Base-by-base conservation (phyloP, 2,797 vertebrate species). In the Urophycis tenuis region DNA sequence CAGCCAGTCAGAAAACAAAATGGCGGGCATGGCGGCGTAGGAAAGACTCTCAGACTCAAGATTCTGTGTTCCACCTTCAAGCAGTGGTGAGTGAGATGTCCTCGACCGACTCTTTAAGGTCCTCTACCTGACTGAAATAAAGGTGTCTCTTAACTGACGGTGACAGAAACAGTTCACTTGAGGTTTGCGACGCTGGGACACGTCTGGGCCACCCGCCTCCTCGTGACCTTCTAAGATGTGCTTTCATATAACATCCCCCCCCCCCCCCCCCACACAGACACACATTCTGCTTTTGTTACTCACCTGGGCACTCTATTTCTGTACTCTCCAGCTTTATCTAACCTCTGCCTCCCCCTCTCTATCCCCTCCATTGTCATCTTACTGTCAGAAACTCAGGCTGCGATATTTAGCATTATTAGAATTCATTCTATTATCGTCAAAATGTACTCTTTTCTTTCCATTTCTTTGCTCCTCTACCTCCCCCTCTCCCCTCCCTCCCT, bases 151-250 rank as follows among this genome's bases (percentile, higher is more conserved):
- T n/a, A 6, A 53, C 22, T n/a, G 19, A 53, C 49, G 22, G 3
- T 49, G n/a, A 53, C 4, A 53, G 49, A 53, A 22, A 53, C 49
- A 22, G 19, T 1, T 8, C 22, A 53, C 3, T 8, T 6, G 49
- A n/a, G n/a, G 49, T n/a, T 12, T 45, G 41, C 41, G 2, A n/a
- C 1, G 49, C n/a, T n/a, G 6, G 1, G n/a, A n/a, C 6, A 53
- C 49, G 7, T 9, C 49, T 53, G 5, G 19, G 19, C 19, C 29
- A 4, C 32, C 45, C n/a, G 25, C 14, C 75, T 79, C 69, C 80
- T 70, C n/a, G 60, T n/a, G 75, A 76, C 72, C 32, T 71, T 53
- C 29, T 78, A 81, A 80, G 71, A 76, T 75, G 72, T 39, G 22
- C 69, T 30, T 29, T 64, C 2, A n/a, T 1, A 64, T 9, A 60